Evolutionary conservation across 2,113 vertebrate genomes (phyloP).

Genomic region (Anhinga anhinga): DNA sequence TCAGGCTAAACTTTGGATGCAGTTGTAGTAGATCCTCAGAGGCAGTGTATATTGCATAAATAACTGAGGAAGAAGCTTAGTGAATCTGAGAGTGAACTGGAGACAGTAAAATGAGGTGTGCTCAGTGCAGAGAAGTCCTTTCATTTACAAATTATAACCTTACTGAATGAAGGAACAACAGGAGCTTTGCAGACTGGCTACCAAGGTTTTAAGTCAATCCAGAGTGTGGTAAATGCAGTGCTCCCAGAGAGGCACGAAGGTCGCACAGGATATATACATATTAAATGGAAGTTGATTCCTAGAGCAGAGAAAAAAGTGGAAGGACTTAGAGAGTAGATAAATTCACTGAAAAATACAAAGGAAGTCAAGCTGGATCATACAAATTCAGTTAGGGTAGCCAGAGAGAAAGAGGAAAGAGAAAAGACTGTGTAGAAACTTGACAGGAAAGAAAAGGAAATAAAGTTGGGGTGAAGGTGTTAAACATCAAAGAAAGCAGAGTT

Average conservation of each 20-base stretch:
- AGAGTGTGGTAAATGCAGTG: not conserved
- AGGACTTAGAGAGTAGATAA: not conserved
- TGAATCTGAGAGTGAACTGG: not conserved
- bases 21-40: not conserved
- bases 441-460: not conserved
- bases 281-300: not conserved
- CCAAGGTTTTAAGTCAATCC: not conserved
- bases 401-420: not conserved
- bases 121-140: not conserved
- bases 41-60: not conserved
- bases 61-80: not conserved
- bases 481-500: not conserved
- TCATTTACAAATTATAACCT: not conserved
- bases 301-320: constrained; percentile 30
- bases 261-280: not conserved
- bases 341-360: constrained; percentile 28
- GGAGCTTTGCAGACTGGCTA: not conserved
- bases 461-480: not conserved
- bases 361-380: not conserved
- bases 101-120: not conserved
- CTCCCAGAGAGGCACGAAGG: not conserved
- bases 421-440: not conserved
- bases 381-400: not conserved
- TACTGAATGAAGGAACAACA: not conserved
- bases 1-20: not conserved